Evolutionary conservation across 1,140 invertebrate species (phyloP), one percentile per base, ranked within the genome.

Genomic region (Papilio helenus): DNA sequence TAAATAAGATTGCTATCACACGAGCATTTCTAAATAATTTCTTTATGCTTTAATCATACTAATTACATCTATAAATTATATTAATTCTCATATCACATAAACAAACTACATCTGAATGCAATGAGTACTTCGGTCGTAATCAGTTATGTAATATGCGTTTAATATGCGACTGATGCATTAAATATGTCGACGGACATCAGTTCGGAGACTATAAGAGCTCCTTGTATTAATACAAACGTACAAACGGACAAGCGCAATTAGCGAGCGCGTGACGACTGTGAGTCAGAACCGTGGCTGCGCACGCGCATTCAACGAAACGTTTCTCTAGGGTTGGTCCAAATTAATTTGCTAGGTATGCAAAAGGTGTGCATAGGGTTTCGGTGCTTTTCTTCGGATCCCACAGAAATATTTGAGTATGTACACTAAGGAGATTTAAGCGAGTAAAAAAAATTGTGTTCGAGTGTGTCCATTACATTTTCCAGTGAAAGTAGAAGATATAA

Each of bases 221-320:
- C 61, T 68, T 29, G 26, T 68, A 68, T 68, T 29, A 29, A 68
- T 68, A 68, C 23, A 61, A 23, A 23, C 58, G 58, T 61, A 61
- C 20, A 26, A 29, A 68, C 61, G 23, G 61, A 68, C 61, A 68
- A 16, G 26, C 61, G 72, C 20, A 74, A 74, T 74, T 74, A 74
- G 44, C 23, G 42, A 46, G 44, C 72, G 42, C 72, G 72, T 74
- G 72, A 44, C 42, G 39, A 26, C 10, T 74, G 20, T 74, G 72
- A 74, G n/a, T 74, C 72, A 74, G 44, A 8, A 14, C 0, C 42
- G 44, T 2, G n/a, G 10, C 20, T 46, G 61, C 26, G 61, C 61
- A 29, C 14, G 72, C 44, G 42, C 39, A 74, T 51, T 44, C 23
- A 74, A 51, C 44, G 42, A 23, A 4, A 44, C 9, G 1, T 49